Conservation (phyloP, 2,797 vertebrate genomes). For the Champsocephalus esox region DNA sequence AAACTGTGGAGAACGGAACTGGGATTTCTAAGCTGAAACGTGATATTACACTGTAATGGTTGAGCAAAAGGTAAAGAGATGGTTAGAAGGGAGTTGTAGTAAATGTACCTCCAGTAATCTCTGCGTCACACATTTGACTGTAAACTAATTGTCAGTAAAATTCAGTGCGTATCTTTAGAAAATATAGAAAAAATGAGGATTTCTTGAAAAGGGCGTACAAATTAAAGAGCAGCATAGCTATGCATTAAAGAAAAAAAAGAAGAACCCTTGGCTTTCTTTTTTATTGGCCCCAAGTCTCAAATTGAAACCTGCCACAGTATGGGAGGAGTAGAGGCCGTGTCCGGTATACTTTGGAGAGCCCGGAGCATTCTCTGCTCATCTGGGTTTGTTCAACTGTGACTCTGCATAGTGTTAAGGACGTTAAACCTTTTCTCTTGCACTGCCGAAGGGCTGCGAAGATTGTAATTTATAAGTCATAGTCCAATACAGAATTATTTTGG, state of each 20-base stretch:
- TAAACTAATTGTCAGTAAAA: slow-evolving; percentile 40
- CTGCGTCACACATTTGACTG: slow-evolving; percentile 12
- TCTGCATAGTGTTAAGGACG: slow-evolving; percentile 71
- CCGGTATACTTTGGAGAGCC: slow-evolving; percentile 77
- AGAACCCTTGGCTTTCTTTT: slow-evolving; percentile 42
- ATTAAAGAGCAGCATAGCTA: slow-evolving; percentile 32
- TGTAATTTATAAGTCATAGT: slow-evolving; percentile 48
- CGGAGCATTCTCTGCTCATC: slow-evolving; percentile 73
- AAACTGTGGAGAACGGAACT: background rate
- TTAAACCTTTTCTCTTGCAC: slow-evolving; percentile 55
- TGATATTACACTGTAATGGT: background rate
- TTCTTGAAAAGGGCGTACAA: slow-evolving; percentile 13
- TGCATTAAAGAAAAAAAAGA: slow-evolving; percentile 54
- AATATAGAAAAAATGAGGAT: slow-evolving; percentile 18
- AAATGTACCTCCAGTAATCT: background rate
- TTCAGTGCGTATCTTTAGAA: background rate
- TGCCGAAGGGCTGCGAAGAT: slow-evolving; percentile 45
- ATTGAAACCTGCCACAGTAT: slow-evolving; percentile 63
- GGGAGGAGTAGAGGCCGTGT: slow-evolving; percentile 55
- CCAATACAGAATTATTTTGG: slow-evolving; percentile 40
- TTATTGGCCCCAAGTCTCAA: slow-evolving; percentile 55
- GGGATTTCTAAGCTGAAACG: background rate
- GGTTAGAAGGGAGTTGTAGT: no score
- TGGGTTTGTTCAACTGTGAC: slow-evolving; percentile 80
- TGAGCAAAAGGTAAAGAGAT: slow-evolving; percentile 1